phyloP scores from a whole-genome alignment of 1,140 invertebrate species.

The Nebria ingens region DNA sequence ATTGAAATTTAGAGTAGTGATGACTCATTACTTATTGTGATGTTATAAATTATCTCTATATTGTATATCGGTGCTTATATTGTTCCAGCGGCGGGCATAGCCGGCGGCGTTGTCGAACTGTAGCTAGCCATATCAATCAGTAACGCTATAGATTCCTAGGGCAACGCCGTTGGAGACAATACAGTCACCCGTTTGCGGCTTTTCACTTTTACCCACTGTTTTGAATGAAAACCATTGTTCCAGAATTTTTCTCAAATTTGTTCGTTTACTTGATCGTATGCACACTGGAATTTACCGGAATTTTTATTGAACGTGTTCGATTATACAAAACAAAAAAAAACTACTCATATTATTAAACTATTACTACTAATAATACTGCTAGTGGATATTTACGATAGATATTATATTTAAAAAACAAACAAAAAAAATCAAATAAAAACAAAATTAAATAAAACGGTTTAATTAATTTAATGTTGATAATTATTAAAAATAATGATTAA shows the following conservation, averaged over 20 bases:
- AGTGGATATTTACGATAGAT: conserved; percentile 3
- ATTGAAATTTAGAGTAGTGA: conserved; percentile 25
- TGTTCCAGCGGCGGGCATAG: background rate
- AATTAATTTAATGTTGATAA: no score
- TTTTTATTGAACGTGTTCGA: conserved; percentile 3
- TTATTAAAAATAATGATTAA: background rate
- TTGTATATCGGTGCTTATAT: conserved; percentile 19
- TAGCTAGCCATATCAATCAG: background rate
- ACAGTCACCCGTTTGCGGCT: conserved; percentile 2
- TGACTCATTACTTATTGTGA: conserved; percentile 19
- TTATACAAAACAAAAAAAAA: background rate
- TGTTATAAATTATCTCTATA: conserved; percentile 11
- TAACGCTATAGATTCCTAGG: background rate
- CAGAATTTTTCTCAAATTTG: background rate
- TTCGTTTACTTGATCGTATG: background rate
- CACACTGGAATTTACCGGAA: conserved; percentile 4
- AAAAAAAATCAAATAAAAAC: background rate
- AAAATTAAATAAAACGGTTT: background rate
- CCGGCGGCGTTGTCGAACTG: background rate
- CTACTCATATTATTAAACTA: background rate
- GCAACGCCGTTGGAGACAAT: background rate
- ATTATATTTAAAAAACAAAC: background rate
- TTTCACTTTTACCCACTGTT: conserved; percentile 3
- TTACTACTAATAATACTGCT: background rate
- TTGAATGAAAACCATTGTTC: background rate